Conservation (phyloP, 2,113 vertebrate species). For the Pantherophis guttatus region DNA sequence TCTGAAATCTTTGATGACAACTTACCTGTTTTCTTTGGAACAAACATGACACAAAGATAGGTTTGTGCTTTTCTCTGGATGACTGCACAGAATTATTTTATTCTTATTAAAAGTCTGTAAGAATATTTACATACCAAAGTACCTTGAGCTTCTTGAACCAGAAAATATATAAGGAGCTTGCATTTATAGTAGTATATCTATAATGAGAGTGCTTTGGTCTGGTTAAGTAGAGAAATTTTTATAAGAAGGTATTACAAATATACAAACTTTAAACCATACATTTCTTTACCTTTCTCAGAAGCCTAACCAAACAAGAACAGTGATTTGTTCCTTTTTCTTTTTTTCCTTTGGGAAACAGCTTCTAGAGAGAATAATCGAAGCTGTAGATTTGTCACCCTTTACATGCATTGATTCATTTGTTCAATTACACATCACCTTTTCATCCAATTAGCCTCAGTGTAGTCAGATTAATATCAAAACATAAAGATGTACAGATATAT, state of each 20-base stretch:
- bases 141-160: neutral
- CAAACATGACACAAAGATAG: conserved; percentile 13
- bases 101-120: neutral
- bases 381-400: neutral
- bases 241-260: neutral
- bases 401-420: neutral
- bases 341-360: neutral
- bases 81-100: neutral
- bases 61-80: neutral
- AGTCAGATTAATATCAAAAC: neutral
- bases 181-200: neutral
- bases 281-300: neutral
- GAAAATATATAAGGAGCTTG: conserved; percentile 13
- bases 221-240: neutral
- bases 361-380: neutral
- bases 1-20: neutral
- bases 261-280: neutral
- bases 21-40: neutral
- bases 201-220: neutral
- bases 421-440: neutral
- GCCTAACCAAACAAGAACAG: neutral
- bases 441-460: neutral
- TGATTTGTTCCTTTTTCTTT: neutral
- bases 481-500: neutral
- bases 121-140: conserved; percentile 12